Conservation (phyloP, 2,797 vertebrate species). For the Pangasius mekongensis region DNA sequence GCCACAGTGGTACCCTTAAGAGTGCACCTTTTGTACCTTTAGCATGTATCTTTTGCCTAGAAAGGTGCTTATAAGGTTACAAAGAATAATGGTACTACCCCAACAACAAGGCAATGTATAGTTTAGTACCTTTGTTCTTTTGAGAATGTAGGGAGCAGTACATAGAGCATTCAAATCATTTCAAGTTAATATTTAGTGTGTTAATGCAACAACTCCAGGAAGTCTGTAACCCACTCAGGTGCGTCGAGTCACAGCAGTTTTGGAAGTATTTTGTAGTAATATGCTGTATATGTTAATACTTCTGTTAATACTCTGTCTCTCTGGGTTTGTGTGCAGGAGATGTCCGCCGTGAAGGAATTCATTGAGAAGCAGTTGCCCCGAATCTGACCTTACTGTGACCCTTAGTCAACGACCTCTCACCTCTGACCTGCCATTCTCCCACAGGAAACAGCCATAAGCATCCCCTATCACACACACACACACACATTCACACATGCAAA, state of each 20-base stretch:
- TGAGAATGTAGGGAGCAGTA: not conserved
- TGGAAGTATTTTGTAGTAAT: not conserved
- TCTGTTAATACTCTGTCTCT: not conserved
- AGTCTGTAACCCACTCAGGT: not conserved
- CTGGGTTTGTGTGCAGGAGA: conserved; percentile 81
- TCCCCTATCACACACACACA: conserved; percentile 49
- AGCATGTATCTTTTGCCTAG: not conserved
- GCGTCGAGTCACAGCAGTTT: not conserved
- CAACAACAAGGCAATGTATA: not conserved
- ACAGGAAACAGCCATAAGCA: conserved; percentile 83
- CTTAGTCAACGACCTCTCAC: conserved; percentile 73
- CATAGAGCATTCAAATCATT: not conserved
- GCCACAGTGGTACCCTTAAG: not conserved
- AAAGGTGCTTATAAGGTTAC: not conserved
- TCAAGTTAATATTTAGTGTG: not conserved
- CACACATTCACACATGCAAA: conserved; percentile 46
- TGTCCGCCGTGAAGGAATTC: conserved; percentile 94
- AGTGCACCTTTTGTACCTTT: not conserved
- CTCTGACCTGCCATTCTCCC: conserved; percentile 77
- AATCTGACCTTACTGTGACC: conserved; percentile 85
- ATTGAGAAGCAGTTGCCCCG: conserved; percentile 93
- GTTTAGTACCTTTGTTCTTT: not conserved
- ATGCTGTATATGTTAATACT: not conserved
- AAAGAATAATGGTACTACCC: not conserved
- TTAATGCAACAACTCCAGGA: not conserved